These are phyloP conservation scores for Benthosema pterotum DNA, from an alignment of 2,797 vertebrate species.

Conservation along the genomic window DNA sequence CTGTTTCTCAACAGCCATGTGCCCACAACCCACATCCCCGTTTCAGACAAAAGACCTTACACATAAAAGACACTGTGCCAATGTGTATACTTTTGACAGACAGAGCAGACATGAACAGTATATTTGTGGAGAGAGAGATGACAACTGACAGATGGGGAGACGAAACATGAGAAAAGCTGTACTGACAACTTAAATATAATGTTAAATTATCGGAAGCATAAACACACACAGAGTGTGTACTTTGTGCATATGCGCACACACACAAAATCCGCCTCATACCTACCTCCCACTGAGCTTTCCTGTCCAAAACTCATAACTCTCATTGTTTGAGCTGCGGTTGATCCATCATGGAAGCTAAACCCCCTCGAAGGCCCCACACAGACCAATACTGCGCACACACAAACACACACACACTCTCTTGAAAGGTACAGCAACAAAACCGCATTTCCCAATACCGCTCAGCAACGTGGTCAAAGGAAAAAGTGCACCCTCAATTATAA, in stretches of 20 bases:
- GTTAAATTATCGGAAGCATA: no score
- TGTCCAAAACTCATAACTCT: constrained; percentile 7
- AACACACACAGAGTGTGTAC: no score
- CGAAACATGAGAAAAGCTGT: no score
- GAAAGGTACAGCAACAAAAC: neutral
- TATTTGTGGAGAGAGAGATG: neutral
- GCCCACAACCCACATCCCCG: no score
- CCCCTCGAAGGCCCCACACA: neutral
- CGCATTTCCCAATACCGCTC: neutral
- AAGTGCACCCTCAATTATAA: neutral
- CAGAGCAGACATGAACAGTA: neutral
- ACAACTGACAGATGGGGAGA: constrained; percentile 1
- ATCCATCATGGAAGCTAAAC: constrained; percentile 15
- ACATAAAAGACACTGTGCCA: no score
- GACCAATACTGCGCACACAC: neutral
- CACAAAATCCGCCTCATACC: neutral
- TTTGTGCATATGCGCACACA: no score
- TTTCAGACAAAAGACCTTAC: no score
- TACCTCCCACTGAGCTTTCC: constrained; percentile 17
- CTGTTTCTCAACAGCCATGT: no score
- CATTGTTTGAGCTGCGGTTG: neutral
- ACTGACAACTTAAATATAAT: no score
- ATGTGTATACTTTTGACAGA: no score
- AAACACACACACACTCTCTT: neutral
- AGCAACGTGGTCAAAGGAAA: no score